Base-by-base conservation (phyloP, 2,113 vertebrate species). In the Acanthisitta chloris region DNA sequence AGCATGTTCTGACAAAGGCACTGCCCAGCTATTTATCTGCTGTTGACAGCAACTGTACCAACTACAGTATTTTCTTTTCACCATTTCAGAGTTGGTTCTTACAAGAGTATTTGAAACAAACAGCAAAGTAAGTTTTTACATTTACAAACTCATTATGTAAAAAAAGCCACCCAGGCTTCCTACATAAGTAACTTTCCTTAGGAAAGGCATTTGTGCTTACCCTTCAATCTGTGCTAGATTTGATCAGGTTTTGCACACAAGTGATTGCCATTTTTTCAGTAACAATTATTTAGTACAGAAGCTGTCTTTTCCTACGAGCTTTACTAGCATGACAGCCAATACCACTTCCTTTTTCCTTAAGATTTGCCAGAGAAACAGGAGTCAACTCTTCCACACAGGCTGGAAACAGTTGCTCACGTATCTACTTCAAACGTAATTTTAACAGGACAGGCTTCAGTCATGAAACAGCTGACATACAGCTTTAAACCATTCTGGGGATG, bases 11-110 rank as follows among this genome's bases (percentile, higher is more conserved):
- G 36, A 65, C 18, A 48, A 83, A 36, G 19, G 17, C 31, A 64
- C 0, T 76, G 38, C 36, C 48, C 4, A 24, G 10, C 14, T 46
- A 45, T 1, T 40, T 19, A 73, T 12, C 0, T 85, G 26, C 65
- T 64, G 17, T 11, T 69, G 43, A n/a, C n/a, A n/a, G n/a, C n/a
- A n/a, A 17, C 26, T 16, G 8, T 14, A 57, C 10, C 5, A 66
- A 49, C 7, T 12, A 62, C 17, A 55, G 51, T 15, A 29, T 66
- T 52, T 70, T 40, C 13, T 57, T 74, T 70, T 25, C 43, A 64
- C 14, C 4, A 20, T 43, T 81, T 59, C 14, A 3, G 78, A 65
- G 26, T 0, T 46, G 15, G 29, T 46, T 81, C 46, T 73, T 69
- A 42, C 77, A 82, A 73, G 29, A 51, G 29, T 33, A 42, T 33